Base-by-base conservation (phyloP, 2,888 invertebrate genomes). In the Leptura quadrifasciata region DNA sequence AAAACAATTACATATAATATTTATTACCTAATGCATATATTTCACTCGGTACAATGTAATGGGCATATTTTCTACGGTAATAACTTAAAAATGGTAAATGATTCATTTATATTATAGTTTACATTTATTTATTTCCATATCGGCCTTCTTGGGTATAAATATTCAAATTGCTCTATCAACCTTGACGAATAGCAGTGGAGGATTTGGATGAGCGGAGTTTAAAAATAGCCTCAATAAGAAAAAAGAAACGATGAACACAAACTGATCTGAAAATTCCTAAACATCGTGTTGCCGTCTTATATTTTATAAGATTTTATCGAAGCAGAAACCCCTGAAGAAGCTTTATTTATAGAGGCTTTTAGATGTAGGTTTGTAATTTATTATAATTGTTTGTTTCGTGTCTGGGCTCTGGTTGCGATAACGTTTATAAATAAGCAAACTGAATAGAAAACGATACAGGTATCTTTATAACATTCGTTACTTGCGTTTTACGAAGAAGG, bases 161-260 rank as follows among this genome's bases (percentile, higher is more conserved):
- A 60, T 60, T 60, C 31, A 60, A 60, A 60, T 27, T 17, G n/a
- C 24, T 24, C 12, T 10, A 52, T n/a, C 17, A 67, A 67, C 47
- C 65, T 67, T 67, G 65, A 54, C n/a, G 21, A n/a, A 21, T 24
- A 21, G 21, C 52, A 52, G 65, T 24, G n/a, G 60, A 27, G 27
- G 47, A 15, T 21, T 47, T 24, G 47, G 65, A 67, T 67, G 65
- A 67, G 39, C 52, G 27, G 24, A 54, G 21, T 52, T 24, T 67
- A 67, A 67, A 67, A 67, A 67, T 67, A 67, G 65, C 54, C 15
- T 17, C 21, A 60, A 60, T 17, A 60, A 60, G 60, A 60, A 27
- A 27, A 60, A 60, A 60, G n/a, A 27, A 24, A 20, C 21, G 47
- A 47, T 47, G n/a, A 47, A 47, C 17, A n/a, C n/a, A 2, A 47